phyloP scores from a whole-genome alignment of 2,797 vertebrate species.

The Semotilus atromaculatus region DNA sequence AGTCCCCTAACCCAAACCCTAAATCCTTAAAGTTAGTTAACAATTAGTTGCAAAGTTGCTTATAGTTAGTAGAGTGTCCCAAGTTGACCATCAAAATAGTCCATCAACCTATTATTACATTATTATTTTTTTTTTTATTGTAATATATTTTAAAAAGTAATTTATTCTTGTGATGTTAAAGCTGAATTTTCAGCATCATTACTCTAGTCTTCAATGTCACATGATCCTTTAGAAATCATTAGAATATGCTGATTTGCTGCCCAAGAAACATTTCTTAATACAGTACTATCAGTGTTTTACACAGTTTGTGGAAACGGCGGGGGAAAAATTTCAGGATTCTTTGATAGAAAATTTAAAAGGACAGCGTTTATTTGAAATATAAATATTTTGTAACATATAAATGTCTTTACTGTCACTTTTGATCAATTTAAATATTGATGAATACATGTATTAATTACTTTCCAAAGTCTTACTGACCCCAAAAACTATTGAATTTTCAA shows the following conservation, averaged over 20 bases:
- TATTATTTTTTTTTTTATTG: no score
- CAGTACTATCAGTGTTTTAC: no score
- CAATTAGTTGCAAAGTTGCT: background rate
- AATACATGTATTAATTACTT: background rate
- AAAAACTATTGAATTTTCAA: background rate
- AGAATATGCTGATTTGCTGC: background rate
- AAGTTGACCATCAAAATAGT: background rate
- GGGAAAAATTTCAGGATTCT: no score
- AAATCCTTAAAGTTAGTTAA: no score
- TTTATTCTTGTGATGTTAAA: background rate
- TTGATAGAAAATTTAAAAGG: no score
- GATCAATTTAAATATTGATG: background rate
- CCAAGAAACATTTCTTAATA: background rate
- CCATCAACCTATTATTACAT: no score
- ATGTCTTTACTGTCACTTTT: background rate
- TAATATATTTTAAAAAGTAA: no score
- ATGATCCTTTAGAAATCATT: slow-evolving; percentile 2
- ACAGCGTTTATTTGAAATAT: no score
- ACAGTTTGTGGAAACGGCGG: no score
- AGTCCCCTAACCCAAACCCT: no score
- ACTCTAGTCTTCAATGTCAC: background rate
- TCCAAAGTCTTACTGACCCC: background rate
- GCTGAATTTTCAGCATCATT: background rate
- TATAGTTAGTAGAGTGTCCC: background rate
- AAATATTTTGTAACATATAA: background rate